Evolutionary conservation across 2,113 vertebrate genomes (phyloP).

Genomic region (Microtus montanus): DNA sequence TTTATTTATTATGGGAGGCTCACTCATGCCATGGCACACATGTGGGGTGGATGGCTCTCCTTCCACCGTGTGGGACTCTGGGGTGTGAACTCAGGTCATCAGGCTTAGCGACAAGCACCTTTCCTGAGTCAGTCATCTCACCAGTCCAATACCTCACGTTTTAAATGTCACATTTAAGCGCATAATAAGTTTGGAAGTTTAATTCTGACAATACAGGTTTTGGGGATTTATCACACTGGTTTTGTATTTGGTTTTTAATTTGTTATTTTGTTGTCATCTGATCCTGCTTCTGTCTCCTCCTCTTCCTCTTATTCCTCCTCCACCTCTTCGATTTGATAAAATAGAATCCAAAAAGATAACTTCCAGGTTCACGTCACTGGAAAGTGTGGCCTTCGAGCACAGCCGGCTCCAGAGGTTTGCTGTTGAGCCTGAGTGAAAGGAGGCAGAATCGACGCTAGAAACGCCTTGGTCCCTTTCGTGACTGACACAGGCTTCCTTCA

Average conservation of each 20-base stretch:
- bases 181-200: neutral
- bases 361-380: neutral
- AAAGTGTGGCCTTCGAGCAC: conserved; percentile 8
- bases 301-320: neutral
- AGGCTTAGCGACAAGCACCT: neutral
- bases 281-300: neutral
- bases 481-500: neutral
- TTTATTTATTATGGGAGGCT: neutral
- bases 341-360: neutral
- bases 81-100: no score
- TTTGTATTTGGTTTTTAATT: neutral
- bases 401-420: neutral
- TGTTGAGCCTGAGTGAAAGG: neutral
- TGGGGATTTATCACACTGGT: neutral
- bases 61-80: no score
- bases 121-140: neutral
- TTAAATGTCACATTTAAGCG: neutral
- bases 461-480: neutral
- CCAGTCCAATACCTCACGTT: neutral
- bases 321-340: neutral
- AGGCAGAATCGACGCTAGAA: neutral
- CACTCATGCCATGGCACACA: neutral
- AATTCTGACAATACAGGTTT: neutral
- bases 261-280: neutral
- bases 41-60: neutral